Evolutionary conservation across 2,888 invertebrate species (phyloP).

Genomic region (Spatulosminthurus flaviceps): DNA sequence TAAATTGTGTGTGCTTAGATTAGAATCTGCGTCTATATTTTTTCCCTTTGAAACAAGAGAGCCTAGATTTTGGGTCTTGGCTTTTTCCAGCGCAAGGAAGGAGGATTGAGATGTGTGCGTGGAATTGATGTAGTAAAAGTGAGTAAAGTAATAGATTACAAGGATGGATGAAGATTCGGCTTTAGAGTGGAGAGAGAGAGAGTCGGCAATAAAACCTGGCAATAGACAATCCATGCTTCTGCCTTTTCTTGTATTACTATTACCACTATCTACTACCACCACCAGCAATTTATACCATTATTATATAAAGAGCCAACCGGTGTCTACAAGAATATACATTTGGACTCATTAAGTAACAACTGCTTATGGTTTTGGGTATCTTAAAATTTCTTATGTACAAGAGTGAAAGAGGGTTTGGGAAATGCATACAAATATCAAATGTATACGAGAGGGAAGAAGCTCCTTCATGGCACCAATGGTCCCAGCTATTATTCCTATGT

Average conservation of each 20-base stretch:
- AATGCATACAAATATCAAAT: too few relatives aligned
- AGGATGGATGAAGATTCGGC: slow-evolving; percentile 32
- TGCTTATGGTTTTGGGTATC: not conserved
- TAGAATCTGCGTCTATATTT: too few relatives aligned
- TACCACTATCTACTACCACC: not conserved
- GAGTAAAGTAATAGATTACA: slow-evolving; percentile 33
- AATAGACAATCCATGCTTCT: slow-evolving; percentile 20
- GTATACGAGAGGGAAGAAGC: too few relatives aligned
- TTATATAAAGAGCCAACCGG: not conserved
- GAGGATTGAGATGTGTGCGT: not conserved
- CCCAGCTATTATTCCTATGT: too few relatives aligned
- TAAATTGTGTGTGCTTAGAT: too few relatives aligned
- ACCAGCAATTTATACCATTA: not conserved
- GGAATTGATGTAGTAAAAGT: slow-evolving; percentile 33
- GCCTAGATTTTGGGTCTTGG: too few relatives aligned
- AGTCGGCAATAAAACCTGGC: slow-evolving; percentile 38
- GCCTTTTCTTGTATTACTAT: not conserved
- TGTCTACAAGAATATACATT: not conserved
- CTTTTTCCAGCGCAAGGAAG: too few relatives aligned
- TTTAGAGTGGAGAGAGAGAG: not conserved
- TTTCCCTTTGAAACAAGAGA: too few relatives aligned
- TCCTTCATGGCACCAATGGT: too few relatives aligned
- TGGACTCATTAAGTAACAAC: not conserved
- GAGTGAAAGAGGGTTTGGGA: too few relatives aligned
- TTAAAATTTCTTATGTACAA: too few relatives aligned